A percentile compares a stretch with the other conserved stretches of the same genome.
Evolutionary conservation across 2,888 invertebrate genomes (phyloP).

Genomic region (Prostheceraeus crozeri): DNA sequence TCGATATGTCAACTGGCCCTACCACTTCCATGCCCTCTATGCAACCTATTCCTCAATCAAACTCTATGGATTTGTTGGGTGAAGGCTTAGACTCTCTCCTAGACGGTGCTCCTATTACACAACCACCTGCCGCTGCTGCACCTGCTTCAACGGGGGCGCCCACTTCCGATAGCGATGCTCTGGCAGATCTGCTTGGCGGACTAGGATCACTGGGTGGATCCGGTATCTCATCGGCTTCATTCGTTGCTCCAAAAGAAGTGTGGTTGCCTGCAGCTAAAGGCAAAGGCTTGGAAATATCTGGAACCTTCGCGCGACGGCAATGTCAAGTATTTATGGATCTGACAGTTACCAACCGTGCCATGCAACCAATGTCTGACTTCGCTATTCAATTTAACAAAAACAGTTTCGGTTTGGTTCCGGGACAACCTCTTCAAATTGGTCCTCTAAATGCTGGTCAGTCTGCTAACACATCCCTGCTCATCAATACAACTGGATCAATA

Average conservation of each 20-base stretch:
- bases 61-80: constrained; percentile 70
- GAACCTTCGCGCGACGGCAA: constrained; percentile 72
- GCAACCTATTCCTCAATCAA: constrained; percentile 31
- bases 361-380: constrained; percentile 92
- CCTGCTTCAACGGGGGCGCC: neutral
- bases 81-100: constrained; percentile 81
- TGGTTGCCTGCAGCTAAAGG: constrained; percentile 85
- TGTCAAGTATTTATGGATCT: constrained; percentile 87
- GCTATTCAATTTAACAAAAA: constrained; percentile 98
- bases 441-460: constrained; percentile 72
- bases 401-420: constrained; percentile 86
- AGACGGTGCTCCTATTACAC: constrained; percentile 33
- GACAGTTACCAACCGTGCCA: constrained; percentile 90
- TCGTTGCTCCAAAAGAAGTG: constrained; percentile 34
- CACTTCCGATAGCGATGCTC: no score
- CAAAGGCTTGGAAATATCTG: constrained; percentile 84
- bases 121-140: neutral
- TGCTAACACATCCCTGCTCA: constrained; percentile 68
- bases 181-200: neutral
- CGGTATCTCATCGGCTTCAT: neutral
- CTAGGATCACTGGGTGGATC: neutral
- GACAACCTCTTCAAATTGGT: constrained; percentile 72
- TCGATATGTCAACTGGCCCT: constrained; percentile 73
- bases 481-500: constrained; percentile 79
- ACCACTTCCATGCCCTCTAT: neutral